A percentile compares a stretch with the other conserved stretches of the same genome.
Evolutionary conservation across 2,113 vertebrate species (phyloP).

Genomic region (Bos indicus): DNA sequence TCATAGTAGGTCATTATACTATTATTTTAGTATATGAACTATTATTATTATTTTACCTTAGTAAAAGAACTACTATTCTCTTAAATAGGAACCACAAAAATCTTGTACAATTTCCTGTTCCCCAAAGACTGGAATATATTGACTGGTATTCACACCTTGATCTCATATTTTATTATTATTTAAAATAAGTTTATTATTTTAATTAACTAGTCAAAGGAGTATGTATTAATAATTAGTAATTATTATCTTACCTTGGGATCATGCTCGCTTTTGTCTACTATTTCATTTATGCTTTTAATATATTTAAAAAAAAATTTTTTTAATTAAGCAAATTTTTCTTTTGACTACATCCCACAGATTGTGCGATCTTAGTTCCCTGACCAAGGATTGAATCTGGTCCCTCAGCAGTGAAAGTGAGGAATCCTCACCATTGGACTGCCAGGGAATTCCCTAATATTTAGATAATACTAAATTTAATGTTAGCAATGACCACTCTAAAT

Average conservation of each 20-base stretch:
- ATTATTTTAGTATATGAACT: background rate
- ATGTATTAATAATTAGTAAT: background rate
- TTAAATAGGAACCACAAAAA: background rate
- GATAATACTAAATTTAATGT: background rate
- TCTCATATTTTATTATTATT: background rate
- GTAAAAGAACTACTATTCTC: background rate
- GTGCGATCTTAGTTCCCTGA: background rate
- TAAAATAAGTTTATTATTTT: background rate
- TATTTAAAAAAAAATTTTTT: background rate
- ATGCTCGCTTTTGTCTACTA: background rate
- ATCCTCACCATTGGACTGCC: background rate
- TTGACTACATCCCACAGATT: background rate
- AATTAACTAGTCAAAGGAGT: background rate
- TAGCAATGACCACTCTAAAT: background rate
- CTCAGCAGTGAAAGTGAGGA: background rate
- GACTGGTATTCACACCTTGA: background rate
- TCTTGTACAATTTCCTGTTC: background rate
- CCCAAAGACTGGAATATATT: background rate
- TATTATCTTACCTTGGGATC: background rate
- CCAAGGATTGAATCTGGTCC: background rate
- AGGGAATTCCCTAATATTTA: background rate
- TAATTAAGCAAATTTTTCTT: background rate
- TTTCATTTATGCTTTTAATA: background rate
- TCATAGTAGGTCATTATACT: background rate
- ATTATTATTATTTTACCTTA: background rate